Conservation (phyloP, 2,797 vertebrate species). For the Eulemur albifrons region DNA sequence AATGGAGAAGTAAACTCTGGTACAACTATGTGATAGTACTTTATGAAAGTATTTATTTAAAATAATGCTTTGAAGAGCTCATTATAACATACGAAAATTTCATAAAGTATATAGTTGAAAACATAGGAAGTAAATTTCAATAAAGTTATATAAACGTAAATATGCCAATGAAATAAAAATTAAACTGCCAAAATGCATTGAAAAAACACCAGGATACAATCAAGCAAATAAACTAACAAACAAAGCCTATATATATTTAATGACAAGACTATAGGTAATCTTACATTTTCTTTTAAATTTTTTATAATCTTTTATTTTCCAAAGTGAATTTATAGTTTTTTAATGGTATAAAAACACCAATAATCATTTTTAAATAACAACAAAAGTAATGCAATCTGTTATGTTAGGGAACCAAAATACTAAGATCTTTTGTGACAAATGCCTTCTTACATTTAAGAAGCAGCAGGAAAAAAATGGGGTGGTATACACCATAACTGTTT, state of each 20-base stretch:
- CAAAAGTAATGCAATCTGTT: not conserved
- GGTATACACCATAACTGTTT: not conserved
- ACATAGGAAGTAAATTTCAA: not conserved
- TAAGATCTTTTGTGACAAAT: not conserved
- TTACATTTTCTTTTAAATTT: not conserved
- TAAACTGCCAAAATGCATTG: not conserved
- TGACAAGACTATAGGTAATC: not conserved
- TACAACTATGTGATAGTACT: not conserved
- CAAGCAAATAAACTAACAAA: not conserved
- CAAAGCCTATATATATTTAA: not conserved
- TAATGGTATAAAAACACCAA: not conserved
- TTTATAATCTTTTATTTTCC: not conserved
- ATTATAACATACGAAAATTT: not conserved
- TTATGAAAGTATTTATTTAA: not conserved
- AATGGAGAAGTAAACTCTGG: not conserved
- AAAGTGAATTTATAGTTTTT: not conserved
- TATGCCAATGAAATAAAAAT: not conserved
- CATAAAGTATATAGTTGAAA: not conserved
- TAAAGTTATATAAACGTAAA: not conserved
- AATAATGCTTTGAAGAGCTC: not conserved
- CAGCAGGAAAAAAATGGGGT: not conserved
- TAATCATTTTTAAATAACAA: not conserved
- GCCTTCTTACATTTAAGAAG: not conserved
- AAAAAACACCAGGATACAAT: not conserved
- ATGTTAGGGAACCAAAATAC: not conserved